Base-by-base conservation (phyloP, 2,113 vertebrate genomes). In the Calyptomena viridis region DNA sequence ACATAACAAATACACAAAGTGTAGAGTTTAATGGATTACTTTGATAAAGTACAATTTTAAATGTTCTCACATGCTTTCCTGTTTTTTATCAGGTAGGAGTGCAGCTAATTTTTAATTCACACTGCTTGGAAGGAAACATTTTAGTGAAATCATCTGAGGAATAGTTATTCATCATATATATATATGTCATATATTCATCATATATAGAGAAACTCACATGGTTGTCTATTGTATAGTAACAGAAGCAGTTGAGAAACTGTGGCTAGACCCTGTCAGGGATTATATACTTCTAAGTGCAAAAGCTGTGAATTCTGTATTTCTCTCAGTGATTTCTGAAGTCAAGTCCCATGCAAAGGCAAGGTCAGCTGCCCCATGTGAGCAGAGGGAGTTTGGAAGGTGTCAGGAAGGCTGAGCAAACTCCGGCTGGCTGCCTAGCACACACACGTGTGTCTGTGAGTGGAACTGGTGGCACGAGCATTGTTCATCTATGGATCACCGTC, bases 371-470 rank as follows among this genome's bases (percentile, higher is more conserved):
- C 66, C 24, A 35, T 0, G 0, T 12, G 39, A 35, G 68, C 63
- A 47, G 35, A 63, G n/a, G 24, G 39, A 89, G 20, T 84, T n/a
- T 74, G 39, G 77, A 50, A 71, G 58, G 52, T 67, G 25, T 46
- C 22, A 55, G 52, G 31, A 67, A 42, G 46, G 22, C 72, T 80
- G 58, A 56, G 28, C 40, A 62, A 92, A 79, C 14, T 42, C 31
- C 15, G n/a, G 9, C 24, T 60, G 74, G 44, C 66, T 76, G 40
- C 49, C 23, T 63, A 31, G n/a, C 25, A 37, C n/a, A 4, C 23
- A 18, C 0, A 0, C 22, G 23, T 72, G 56, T 47, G 50, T 74
- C 68, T 47, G 20, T 1, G 4, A 27, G 52, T 31, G 0, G 1
- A n/a, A 59, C 19, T 64, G 85, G 71, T 20, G 35, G 24, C 71